phyloP scores from a whole-genome alignment of 2,113 vertebrate species.

The Tragelaphus scriptus region DNA sequence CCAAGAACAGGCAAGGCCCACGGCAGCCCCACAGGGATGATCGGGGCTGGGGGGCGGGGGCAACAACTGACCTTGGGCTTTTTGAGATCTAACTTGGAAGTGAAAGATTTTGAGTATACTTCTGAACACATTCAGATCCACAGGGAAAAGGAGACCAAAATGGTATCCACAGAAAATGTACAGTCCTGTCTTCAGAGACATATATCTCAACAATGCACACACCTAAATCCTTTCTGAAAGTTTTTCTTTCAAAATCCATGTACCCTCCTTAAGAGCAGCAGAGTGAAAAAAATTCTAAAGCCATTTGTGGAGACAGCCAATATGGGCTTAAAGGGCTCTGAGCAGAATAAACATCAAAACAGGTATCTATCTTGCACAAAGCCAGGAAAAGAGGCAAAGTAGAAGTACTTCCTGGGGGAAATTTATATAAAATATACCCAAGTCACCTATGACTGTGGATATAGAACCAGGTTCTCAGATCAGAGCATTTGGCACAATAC shows the following conservation, averaged over 20 bases:
- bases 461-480: background rate
- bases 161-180: background rate
- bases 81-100: background rate
- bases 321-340: background rate
- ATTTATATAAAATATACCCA: background rate
- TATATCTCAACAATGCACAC: background rate
- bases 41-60: accelerated
- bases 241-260: background rate
- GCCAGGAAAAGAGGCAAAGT: background rate
- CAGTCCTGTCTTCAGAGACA: background rate
- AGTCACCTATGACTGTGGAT: background rate
- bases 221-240: background rate
- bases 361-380: background rate
- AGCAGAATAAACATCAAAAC: background rate
- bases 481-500: background rate
- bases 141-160: background rate
- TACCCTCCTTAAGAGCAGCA: background rate
- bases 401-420: background rate
- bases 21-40: background rate
- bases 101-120: background rate
- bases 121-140: background rate
- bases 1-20: background rate
- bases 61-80: background rate
- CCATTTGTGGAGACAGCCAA: background rate
- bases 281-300: background rate